Evolutionary conservation across 2,113 vertebrate genomes (phyloP).

Genomic region (Pseudorhombus dupliciocellatus): DNA sequence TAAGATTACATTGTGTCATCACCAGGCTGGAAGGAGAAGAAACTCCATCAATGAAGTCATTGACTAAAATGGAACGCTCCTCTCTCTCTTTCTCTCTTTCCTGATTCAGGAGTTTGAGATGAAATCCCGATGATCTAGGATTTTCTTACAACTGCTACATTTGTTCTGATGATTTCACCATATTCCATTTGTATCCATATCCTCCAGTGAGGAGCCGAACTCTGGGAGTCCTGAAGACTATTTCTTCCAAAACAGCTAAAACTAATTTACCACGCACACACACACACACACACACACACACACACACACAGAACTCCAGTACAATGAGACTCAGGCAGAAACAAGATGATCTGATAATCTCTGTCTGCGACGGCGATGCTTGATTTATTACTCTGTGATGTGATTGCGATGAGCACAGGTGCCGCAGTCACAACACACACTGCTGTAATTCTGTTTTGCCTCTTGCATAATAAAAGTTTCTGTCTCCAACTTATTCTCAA

Average conservation of each 20-base stretch:
- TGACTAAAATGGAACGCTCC: slow-evolving; percentile 32
- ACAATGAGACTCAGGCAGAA: slow-evolving; percentile 34
- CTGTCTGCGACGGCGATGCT: slow-evolving; percentile 45
- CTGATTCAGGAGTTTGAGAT: slow-evolving; percentile 10
- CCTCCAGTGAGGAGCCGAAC: slow-evolving; percentile 6
- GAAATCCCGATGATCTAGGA: slow-evolving; percentile 7
- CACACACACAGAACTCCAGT: slow-evolving; percentile 20
- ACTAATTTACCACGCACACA: slow-evolving; percentile 25
- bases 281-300: neutral
- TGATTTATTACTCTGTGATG: slow-evolving; percentile 55
- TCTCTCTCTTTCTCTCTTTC: neutral
- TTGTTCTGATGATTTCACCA: neutral
- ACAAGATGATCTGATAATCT: slow-evolving; percentile 46
- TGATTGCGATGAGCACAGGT: slow-evolving; percentile 58
- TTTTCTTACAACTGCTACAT: slow-evolving; percentile 1
- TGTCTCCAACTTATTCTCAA: slow-evolving; percentile 3
- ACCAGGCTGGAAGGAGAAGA: slow-evolving; percentile 9
- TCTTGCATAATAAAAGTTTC: slow-evolving; percentile 39
- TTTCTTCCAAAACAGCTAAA: slow-evolving; percentile 24
- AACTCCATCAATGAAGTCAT: slow-evolving; percentile 19
- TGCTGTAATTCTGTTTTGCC: slow-evolving; percentile 47
- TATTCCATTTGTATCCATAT: too few relatives aligned
- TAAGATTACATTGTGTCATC: slow-evolving; percentile 34
- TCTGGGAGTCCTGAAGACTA: slow-evolving; percentile 10
- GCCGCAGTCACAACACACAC: slow-evolving; percentile 40